Percentiles rank a stretch among this genome's conserved stretches.
These are phyloP conservation scores for Biston stratarius DNA, from an alignment of 2,888 invertebrate species.

Conservation along the genomic window DNA sequence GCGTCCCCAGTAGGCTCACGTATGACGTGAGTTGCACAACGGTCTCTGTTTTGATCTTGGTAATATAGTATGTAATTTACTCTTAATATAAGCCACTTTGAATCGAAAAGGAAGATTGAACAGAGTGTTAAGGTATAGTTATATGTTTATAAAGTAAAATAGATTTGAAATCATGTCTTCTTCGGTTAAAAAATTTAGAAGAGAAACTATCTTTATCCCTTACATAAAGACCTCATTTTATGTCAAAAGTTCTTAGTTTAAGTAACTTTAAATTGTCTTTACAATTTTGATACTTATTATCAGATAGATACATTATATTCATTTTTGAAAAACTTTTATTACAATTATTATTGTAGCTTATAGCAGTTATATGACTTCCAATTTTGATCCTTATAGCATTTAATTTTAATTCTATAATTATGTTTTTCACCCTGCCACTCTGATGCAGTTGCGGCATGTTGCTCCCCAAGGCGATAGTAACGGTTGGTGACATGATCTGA, in stretches of 20 bases:
- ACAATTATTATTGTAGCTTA: too few relatives aligned
- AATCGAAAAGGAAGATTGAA: slow-evolving; percentile 26
- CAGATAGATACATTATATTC: too few relatives aligned
- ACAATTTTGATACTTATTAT: too few relatives aligned
- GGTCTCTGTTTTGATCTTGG: slow-evolving; percentile 59
- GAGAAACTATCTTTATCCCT: too few relatives aligned
- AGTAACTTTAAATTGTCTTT: too few relatives aligned
- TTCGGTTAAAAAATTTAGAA: neutral
- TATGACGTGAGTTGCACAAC: slow-evolving; percentile 63
- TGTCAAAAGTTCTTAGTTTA: too few relatives aligned
- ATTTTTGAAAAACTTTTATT: too few relatives aligned
- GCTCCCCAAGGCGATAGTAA: neutral
- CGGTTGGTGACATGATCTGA: slow-evolving; percentile 9
- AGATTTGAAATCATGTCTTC: neutral
- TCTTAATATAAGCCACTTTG: slow-evolving; percentile 40
- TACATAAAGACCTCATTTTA: too few relatives aligned
- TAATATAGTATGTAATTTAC: slow-evolving; percentile 58
- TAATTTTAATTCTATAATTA: neutral
- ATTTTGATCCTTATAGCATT: too few relatives aligned
- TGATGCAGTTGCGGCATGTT: too few relatives aligned
- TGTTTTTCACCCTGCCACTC: neutral
- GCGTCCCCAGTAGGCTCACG: slow-evolving; percentile 64
- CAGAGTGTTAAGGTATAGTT: slow-evolving; percentile 19
- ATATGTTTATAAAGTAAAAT: slow-evolving; percentile 1
- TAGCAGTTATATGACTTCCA: too few relatives aligned